Percentiles rank a stretch among this genome's conserved stretches.
phyloP scores from a whole-genome alignment of 1,140 invertebrate species.

The Bombus confusus region DNA sequence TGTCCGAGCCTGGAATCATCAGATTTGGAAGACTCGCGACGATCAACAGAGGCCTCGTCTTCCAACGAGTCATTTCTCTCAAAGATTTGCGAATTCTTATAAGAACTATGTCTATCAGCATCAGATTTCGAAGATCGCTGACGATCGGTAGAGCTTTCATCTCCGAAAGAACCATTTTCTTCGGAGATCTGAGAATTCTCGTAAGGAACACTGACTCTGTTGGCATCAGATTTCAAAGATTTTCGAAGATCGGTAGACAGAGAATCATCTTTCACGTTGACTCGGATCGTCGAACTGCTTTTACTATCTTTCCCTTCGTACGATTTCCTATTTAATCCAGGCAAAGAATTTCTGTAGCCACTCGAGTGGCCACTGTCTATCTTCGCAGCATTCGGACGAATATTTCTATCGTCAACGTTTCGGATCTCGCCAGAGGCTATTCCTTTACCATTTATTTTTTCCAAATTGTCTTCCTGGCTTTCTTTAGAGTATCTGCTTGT shows the following conservation, averaged over 20 bases:
- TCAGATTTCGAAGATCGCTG: too few species aligned
- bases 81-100: too few species aligned
- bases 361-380: not conserved
- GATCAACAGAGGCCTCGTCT: too few species aligned
- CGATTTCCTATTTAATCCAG: not conserved
- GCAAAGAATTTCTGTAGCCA: not conserved
- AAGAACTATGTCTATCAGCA: too few species aligned
- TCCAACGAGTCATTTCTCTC: too few species aligned
- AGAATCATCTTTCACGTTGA: not conserved
- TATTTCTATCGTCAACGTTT: not conserved
- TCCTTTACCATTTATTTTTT: not conserved
- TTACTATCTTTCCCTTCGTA: not conserved
- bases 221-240: not conserved
- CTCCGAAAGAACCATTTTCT: too few species aligned
- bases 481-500: not conserved
- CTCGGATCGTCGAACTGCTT: not conserved
- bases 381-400: not conserved
- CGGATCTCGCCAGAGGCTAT: not conserved
- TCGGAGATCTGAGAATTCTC: not conserved
- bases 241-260: fast-evolving
- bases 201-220: not conserved
- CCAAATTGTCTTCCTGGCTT: not conserved
- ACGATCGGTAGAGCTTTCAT: too few species aligned
- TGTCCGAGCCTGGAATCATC: fast-evolving
- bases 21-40: not conserved